Evolutionary conservation across 2,888 invertebrate genomes (phyloP), one percentile per base, ranked within the genome.

Genomic region (Stenodera caucasica): DNA sequence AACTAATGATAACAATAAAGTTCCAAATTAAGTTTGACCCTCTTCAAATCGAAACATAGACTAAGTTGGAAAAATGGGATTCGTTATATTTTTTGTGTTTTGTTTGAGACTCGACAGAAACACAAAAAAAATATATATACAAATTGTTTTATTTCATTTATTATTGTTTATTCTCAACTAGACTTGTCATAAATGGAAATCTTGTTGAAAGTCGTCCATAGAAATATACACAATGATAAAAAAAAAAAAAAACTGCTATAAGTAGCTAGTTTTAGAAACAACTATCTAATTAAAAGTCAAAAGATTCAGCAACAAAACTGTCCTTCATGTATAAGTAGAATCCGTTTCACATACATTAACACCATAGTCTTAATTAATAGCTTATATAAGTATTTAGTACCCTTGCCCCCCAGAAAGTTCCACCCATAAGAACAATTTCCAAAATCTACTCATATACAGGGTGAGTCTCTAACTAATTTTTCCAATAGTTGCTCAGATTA

Each of bases 341-440:
- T 70, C 70, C 72, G 68, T 71, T 74, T 74, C 68, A 68, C 75
- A 72, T 70, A 65, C 63, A 73, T 75, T 75, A 75, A 70, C 73
- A 67, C 60, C 21, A 30, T 55, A 53, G 50, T 67, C 65, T 66
- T 74, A 75, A 75, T 74, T 74, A 75, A 75, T 75, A 69, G 74
- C 71, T 76, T 74, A 75, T 74, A 74, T 74, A 74, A 74, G 64
- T 66, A 65, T 67, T 74, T 74, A 73, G 45, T 23, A 45, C 1
- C 23, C 21, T 45, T 45, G 21, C 23, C 23, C 23, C 45, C 45
- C 45, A 23, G 18, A 18, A 40, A 40, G 9, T 40, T 15, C 40
- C 40, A 18, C 11, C 9, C 26, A 26, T 5, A n/a, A n/a, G n/a
- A n/a, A n/a, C n/a, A n/a, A n/a, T n/a, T n/a, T n/a, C n/a, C n/a